A percentile compares a stretch with the other conserved stretches of the same genome.
Conservation (phyloP, 2,113 vertebrate genomes). For the Ophiodon elongatus region DNA sequence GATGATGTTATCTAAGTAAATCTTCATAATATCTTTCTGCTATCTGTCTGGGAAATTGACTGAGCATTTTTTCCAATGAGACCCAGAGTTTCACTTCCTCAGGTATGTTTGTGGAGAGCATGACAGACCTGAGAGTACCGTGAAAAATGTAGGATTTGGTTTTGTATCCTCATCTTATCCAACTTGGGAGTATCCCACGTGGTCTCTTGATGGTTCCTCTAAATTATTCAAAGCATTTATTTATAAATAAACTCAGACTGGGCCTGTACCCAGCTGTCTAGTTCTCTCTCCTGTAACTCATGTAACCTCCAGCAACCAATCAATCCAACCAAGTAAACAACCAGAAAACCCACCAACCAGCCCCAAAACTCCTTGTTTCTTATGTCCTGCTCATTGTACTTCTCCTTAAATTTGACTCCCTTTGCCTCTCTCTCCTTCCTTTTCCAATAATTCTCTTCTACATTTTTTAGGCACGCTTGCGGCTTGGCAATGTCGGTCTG, state of each 20-base stretch:
- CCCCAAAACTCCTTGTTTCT: conserved; percentile 6
- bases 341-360: conserved; percentile 1
- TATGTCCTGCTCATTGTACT: neutral
- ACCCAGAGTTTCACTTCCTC: neutral
- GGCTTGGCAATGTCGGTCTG: neutral
- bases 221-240: conserved; percentile 75
- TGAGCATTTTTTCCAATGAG: neutral
- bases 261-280: conserved; percentile 44
- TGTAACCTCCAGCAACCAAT: conserved; percentile 46
- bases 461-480: neutral
- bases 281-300: conserved; percentile 39
- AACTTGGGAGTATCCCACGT: conserved; percentile 47
- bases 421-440: neutral
- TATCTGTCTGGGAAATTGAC: conserved; percentile 16
- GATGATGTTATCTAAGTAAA: conserved; percentile 11
- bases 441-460: neutral
- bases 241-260: conserved; percentile 73
- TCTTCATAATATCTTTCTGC: conserved; percentile 2
- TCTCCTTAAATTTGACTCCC: conserved; percentile 2
- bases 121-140: neutral
- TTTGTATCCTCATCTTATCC: conserved; percentile 27
- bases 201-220: conserved; percentile 65
- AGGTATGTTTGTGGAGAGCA: conserved; percentile 12
- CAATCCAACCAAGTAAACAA: conserved; percentile 29
- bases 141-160: conserved; percentile 27